Evolutionary conservation across 2,797 vertebrate species (phyloP), one percentile per base, ranked within the genome.

Genomic region (Micrastur ruficollis): DNA sequence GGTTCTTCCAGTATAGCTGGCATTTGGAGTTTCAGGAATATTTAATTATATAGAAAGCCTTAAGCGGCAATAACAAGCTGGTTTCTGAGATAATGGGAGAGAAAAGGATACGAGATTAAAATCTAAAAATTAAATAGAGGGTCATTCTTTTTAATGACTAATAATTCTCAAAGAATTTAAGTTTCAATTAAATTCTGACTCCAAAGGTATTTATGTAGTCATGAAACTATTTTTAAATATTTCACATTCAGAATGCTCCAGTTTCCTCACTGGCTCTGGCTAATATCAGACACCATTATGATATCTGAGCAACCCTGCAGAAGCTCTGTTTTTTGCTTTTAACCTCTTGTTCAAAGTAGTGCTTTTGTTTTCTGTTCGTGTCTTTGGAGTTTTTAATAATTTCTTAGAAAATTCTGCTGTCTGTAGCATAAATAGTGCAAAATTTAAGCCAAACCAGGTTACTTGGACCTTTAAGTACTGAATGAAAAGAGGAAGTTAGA

Each of bases 161-260:
- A 78, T 94, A 94, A 95, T 74, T 97, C 94, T 95, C 93, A 90
- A 95, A 97, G 93, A 97, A 95, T 95, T 96, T 94, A 96, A 97
- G 90, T 94, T 96, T 97, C 94, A 96, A 95, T 97, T 97, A 96
- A 97, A 94, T 97, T 95, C 94, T 90, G 90, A 95, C 71, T 95
- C 94, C 90, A 95, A 96, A 97, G 90, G 78, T 96, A 95, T 94
- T 97, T 95, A 92, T 96, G 92, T 65, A 95, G 93, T 85, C 86
- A 94, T 95, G 87, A 95, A 97, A 96, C 89, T 96, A 97, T 97
- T 96, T 95, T 96, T 93, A 96, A 95, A 94, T 96, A 95, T 76
- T 96, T 95, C 85, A 90, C 44, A 86, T 91, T 95, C 79, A 81
- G 82, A 95, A 87, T 93, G 93, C 85, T 95, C 89, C 82, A 95